These are phyloP conservation scores for Proales similis DNA, from an alignment of 1,140 invertebrate genomes.

Conservation along the genomic window DNA sequence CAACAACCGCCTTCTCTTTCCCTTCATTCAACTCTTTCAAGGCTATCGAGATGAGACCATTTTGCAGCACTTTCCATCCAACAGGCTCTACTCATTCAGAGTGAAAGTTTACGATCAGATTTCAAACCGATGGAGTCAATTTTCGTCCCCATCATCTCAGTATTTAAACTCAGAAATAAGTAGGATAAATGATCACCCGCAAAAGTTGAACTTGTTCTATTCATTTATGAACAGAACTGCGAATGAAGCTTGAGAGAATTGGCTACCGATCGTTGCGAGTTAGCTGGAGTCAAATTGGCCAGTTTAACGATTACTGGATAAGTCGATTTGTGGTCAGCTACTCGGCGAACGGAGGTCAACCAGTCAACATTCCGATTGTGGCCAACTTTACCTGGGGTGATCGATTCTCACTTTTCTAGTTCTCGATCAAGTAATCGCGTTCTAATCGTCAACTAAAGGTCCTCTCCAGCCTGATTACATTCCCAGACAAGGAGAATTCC, in stretches of 20 bases:
- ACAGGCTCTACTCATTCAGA: constrained; percentile 14
- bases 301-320: constrained; percentile 12
- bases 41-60: constrained; percentile 1
- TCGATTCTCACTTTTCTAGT: background rate
- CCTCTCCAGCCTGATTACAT: too few species aligned
- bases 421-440: background rate
- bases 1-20: background rate
- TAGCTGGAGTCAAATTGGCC: constrained; percentile 8
- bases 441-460: too few species aligned
- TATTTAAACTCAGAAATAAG: constrained; percentile 16
- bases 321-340: constrained; percentile 20
- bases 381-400: background rate
- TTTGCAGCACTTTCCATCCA: constrained; percentile 21
- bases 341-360: constrained; percentile 14
- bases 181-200: too few species aligned
- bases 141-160: constrained; percentile 3
- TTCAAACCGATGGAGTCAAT: constrained; percentile 8
- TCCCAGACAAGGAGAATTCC: background rate
- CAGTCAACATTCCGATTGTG: constrained; percentile 1
- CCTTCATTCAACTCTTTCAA: background rate
- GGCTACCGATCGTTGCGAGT: background rate
- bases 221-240: constrained; percentile 20
- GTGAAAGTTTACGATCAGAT: constrained; percentile 13
- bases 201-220: too few species aligned
- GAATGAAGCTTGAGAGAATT: background rate